Percentiles rank a stretch among this genome's conserved stretches.
phyloP scores from a whole-genome alignment of 2,113 vertebrate genomes.

The Nanorana parkeri region DNA sequence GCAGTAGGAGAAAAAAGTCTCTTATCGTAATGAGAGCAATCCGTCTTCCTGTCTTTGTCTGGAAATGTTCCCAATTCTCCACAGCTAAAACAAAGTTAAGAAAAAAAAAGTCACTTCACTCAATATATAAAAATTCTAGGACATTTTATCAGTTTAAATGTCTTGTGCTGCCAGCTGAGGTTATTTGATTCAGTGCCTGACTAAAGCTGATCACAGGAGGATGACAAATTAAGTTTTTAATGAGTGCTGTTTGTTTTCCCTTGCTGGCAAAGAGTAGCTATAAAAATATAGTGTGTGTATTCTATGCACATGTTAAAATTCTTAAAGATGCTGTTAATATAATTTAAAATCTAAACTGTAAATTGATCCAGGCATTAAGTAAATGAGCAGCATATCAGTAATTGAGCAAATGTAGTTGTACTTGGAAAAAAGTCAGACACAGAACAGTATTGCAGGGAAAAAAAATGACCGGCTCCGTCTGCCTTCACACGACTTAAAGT shows the following conservation, averaged over 20 bases:
- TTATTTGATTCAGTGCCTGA: constrained; percentile 58
- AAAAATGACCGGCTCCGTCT: neutral
- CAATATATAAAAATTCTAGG: constrained; percentile 46
- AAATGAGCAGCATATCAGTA: neutral
- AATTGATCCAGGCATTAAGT: constrained; percentile 32
- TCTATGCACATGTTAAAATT: constrained; percentile 47
- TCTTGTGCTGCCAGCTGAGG: constrained; percentile 39
- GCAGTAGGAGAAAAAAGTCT: constrained; percentile 26
- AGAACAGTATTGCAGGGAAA: neutral
- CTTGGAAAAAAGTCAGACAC: constrained; percentile 12
- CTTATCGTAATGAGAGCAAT: constrained; percentile 48
- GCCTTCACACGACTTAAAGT: too few relatives aligned
- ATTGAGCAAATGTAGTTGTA: constrained; percentile 41
- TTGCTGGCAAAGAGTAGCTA: constrained; percentile 36
- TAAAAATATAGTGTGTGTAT: constrained; percentile 45
- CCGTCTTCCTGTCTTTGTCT: constrained; percentile 43
- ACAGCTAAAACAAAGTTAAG: constrained; percentile 45
- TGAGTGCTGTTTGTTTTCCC: constrained; percentile 51
- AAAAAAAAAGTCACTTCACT: constrained; percentile 46
- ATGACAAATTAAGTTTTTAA: constrained; percentile 71
- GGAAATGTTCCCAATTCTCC: constrained; percentile 44
- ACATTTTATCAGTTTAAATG: constrained; percentile 52
- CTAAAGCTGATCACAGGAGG: constrained; percentile 67
- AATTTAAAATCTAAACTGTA: constrained; percentile 34
- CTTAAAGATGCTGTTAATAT: constrained; percentile 43